Conservation (phyloP, 2,888 invertebrate genomes). For the Dioctria linearis region DNA sequence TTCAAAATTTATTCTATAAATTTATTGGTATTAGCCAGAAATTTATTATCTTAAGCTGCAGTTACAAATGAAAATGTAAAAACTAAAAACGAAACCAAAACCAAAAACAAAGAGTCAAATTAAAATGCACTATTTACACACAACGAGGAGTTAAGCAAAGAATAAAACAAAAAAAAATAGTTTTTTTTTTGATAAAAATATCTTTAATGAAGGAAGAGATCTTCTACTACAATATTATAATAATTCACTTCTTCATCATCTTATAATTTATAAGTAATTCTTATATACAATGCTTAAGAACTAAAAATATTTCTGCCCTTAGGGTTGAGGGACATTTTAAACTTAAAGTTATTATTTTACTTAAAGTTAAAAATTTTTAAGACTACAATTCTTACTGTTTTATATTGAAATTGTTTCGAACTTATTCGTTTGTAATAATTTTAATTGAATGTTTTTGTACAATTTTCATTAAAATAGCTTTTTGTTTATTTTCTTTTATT, state of each 20-base stretch:
- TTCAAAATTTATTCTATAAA: too few relatives aligned
- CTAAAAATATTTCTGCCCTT: conserved; percentile 19
- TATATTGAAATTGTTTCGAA: conserved; percentile 24
- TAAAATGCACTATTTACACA: conserved; percentile 32
- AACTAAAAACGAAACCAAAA: not conserved
- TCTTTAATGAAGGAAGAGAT: conserved; percentile 50
- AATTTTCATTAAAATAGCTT: conserved; percentile 52
- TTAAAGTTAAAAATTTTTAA: conserved; percentile 33
- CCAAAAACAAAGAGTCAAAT: conserved; percentile 24
- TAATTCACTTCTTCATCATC: conserved; percentile 19
- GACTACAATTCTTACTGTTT: conserved; percentile 27
- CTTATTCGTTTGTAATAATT: conserved; percentile 40
- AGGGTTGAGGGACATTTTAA: conserved; percentile 29
- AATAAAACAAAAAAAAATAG: conserved; percentile 34
- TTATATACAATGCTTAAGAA: conserved; percentile 18
- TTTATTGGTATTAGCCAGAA: too few relatives aligned
- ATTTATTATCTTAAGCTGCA: too few relatives aligned
- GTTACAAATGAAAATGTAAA: not conserved
- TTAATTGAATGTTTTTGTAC: conserved; percentile 58
- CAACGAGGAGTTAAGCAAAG: conserved; percentile 25
- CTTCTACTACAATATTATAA: conserved; percentile 42
- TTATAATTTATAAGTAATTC: conserved; percentile 38
- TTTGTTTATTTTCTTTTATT: conserved; percentile 20
- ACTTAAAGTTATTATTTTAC: conserved; percentile 12
- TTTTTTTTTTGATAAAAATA: conserved; percentile 39